A percentile compares a stretch with the other conserved stretches of the same genome.
Evolutionary conservation across 2,797 vertebrate species (phyloP).

Genomic region (Semotilus atromaculatus): DNA sequence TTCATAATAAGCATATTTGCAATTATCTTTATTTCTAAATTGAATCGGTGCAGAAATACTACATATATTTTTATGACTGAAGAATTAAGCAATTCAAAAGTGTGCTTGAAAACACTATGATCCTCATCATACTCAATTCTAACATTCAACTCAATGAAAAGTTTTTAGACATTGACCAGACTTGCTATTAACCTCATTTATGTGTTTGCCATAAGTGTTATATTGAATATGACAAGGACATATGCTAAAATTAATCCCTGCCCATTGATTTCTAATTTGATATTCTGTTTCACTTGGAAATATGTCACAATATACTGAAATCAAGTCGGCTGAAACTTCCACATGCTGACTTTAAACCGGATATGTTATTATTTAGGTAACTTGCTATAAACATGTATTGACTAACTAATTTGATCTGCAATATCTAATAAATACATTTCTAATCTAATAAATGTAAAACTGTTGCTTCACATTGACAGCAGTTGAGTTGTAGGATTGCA

Average conservation of each 20-base stretch:
- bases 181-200: neutral
- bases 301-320: neutral
- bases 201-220: neutral
- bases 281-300: neutral
- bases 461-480: neutral
- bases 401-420: neutral
- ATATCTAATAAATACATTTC: no score
- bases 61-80: conserved; percentile 32
- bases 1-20: conserved; percentile 54
- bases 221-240: neutral
- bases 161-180: neutral
- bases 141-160: neutral
- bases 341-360: neutral
- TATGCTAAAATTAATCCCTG: neutral
- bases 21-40: conserved; percentile 56
- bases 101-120: conserved; percentile 4
- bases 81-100: conserved; percentile 48
- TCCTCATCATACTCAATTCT: neutral
- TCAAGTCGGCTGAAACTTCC: neutral
- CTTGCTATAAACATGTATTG: neutral
- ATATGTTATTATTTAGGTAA: neutral
- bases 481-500: neutral
- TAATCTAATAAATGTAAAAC: no score
- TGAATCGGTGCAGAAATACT: conserved; percentile 47
- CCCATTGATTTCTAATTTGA: no score